phyloP scores from a whole-genome alignment of 2,888 invertebrate species.

The Epinotia demarniana region DNA sequence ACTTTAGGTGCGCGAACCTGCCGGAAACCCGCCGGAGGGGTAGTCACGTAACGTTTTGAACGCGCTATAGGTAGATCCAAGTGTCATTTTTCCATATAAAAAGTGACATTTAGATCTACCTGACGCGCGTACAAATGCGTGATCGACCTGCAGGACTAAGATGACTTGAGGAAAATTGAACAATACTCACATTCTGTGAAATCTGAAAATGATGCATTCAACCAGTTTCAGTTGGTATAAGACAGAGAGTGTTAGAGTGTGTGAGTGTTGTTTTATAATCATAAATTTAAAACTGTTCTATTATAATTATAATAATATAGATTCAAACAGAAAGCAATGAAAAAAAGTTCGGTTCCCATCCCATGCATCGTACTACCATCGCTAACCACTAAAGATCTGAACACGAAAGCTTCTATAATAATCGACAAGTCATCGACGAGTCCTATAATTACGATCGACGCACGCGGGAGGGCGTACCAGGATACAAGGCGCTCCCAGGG shows the following conservation, averaged over 20 bases:
- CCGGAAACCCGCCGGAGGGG: neutral
- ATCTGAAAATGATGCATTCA: neutral
- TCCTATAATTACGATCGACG: conserved; percentile 40
- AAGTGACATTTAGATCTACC: too few relatives aligned
- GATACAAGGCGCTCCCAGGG: conserved; percentile 39
- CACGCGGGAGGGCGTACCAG: conserved; percentile 42
- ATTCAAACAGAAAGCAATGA: neutral
- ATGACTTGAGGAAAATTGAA: neutral
- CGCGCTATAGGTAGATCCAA: too few relatives aligned
- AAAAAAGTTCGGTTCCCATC: conserved; percentile 8
- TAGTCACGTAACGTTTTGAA: too few relatives aligned
- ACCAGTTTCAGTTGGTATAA: neutral
- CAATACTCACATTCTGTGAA: neutral
- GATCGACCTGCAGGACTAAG: too few relatives aligned
- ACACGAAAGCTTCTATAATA: conserved; percentile 36
- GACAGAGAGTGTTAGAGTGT: too few relatives aligned
- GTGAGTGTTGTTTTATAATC: too few relatives aligned
- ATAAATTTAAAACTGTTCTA: too few relatives aligned
- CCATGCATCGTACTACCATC: conserved; percentile 15
- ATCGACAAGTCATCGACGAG: conserved; percentile 43
- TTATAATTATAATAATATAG: too few relatives aligned
- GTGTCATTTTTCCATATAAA: too few relatives aligned
- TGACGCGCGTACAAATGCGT: too few relatives aligned
- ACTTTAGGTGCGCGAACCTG: neutral
- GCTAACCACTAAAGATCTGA: conserved; percentile 34